phyloP scores from a whole-genome alignment of 2,113 vertebrate genomes.

The Tringa solitaria region DNA sequence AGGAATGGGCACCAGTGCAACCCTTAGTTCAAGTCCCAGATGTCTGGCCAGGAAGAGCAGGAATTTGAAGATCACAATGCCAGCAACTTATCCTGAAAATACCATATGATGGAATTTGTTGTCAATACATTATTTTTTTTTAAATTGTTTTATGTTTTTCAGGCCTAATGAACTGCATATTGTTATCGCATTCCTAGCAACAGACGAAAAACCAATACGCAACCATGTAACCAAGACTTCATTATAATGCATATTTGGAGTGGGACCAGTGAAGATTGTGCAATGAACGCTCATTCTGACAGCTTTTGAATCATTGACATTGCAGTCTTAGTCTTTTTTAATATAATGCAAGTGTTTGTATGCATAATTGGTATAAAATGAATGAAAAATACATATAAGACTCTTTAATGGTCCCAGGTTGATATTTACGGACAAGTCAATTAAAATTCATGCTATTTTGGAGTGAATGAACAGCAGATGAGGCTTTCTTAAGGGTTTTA shows the following conservation, averaged over 20 bases:
- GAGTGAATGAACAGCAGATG: not conserved
- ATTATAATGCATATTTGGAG: not conserved
- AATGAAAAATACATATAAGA: not conserved
- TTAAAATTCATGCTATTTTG: not conserved
- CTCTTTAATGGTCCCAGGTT: not conserved
- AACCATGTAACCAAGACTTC: not conserved
- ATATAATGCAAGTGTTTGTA: not conserved
- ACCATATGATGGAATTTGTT: not conserved
- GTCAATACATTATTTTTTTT: not conserved
- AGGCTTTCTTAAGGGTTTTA: not conserved
- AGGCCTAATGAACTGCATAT: not conserved
- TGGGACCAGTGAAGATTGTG: not conserved
- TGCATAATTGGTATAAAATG: not conserved
- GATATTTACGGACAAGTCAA: not conserved
- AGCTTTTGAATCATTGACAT: not conserved
- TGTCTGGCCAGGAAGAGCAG: not conserved
- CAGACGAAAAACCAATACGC: not conserved
- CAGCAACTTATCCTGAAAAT: not conserved
- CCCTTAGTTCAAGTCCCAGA: not conserved
- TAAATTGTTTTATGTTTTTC: not conserved
- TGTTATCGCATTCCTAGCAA: accelerated
- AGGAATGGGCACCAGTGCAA: not conserved
- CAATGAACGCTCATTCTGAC: not conserved
- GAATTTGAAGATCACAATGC: not conserved
- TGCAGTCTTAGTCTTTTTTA: not conserved